Evolutionary conservation across 2,113 vertebrate species (phyloP).

Genomic region (Scytalopus superciliaris): DNA sequence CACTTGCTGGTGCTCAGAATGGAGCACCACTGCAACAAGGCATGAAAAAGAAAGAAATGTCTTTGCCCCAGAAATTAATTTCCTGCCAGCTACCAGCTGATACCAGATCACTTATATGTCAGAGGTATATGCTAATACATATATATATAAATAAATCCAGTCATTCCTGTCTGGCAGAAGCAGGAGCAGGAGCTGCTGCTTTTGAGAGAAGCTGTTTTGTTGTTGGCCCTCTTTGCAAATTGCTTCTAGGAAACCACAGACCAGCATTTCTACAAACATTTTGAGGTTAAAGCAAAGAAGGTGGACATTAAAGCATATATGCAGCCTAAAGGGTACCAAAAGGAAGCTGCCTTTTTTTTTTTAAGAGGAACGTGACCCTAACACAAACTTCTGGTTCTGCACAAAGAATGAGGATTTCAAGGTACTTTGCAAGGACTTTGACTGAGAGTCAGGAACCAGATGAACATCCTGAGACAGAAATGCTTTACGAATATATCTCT

Average conservation of each 20-base stretch:
- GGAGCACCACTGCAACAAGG: not conserved
- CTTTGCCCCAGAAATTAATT: not conserved
- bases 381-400: not conserved
- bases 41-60: not conserved
- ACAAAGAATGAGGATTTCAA: not conserved
- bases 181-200: not conserved
- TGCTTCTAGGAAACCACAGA: not conserved
- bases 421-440: not conserved
- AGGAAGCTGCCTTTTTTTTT: not conserved
- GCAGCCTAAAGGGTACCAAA: not conserved
- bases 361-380: not conserved
- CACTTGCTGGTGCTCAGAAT: accelerated
- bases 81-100: not conserved
- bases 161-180: too few species aligned
- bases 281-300: not conserved
- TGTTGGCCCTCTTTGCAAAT: not conserved
- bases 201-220: not conserved
- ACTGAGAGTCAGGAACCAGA: not conserved
- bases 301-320: not conserved
- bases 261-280: not conserved
- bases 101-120: not conserved
- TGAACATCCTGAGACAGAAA: not conserved
- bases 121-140: not conserved
- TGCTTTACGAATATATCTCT: not conserved
- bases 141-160: not conserved